Percentiles rank a stretch among this genome's conserved stretches.
These are phyloP conservation scores for Ligdia adustata DNA, from an alignment of 2,888 invertebrate species.

Conservation along the genomic window DNA sequence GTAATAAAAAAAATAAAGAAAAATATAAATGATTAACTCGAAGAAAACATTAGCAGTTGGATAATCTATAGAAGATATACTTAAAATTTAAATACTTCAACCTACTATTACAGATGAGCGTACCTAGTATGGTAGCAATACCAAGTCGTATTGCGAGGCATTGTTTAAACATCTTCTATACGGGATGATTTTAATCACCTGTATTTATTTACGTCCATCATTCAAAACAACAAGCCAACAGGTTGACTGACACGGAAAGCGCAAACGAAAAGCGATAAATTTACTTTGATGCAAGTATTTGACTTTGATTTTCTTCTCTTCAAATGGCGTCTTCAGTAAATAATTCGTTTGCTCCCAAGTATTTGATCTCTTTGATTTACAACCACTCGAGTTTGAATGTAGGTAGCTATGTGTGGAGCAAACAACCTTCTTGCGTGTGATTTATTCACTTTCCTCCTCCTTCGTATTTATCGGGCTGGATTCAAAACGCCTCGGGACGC, in stretches of 20 bases:
- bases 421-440: slow-evolving; percentile 43
- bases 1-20: no score
- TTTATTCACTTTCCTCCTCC: slow-evolving; percentile 57
- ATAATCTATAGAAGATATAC: no score
- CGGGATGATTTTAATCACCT: no score
- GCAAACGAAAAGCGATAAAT: slow-evolving; percentile 11
- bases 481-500: slow-evolving; percentile 39
- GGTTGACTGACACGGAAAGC: slow-evolving; percentile 4
- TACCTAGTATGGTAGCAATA: no score
- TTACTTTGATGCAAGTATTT: slow-evolving; percentile 8
- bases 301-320: slow-evolving; percentile 21
- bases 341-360: slow-evolving; percentile 23
- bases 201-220: no score
- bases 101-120: no score
- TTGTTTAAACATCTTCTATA: no score
- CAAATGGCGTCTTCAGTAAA: slow-evolving; percentile 27
- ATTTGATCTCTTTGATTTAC: slow-evolving; percentile 31
- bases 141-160: no score
- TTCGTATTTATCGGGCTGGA: slow-evolving; percentile 50
- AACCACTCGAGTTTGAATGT: slow-evolving; percentile 28
- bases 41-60: no score
- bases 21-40: no score
- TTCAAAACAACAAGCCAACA: slow-evolving; percentile 5
- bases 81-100: no score
- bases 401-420: slow-evolving; percentile 36